Percentiles rank a stretch among this genome's conserved stretches.
phyloP scores from a whole-genome alignment of 1,140 invertebrate species.

The Chironomus striatipennis region DNA sequence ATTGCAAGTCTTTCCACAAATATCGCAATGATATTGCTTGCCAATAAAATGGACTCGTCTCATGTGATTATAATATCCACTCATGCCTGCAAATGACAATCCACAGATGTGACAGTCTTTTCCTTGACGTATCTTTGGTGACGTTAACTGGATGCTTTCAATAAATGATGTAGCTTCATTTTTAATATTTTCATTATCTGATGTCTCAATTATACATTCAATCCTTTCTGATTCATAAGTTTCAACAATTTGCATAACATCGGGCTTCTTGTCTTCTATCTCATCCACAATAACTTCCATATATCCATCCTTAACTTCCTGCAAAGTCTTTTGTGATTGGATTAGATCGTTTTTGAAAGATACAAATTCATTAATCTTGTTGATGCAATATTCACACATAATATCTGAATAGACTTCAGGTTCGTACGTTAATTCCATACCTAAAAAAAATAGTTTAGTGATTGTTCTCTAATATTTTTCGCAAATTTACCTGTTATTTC shows the following conservation, averaged over 20 bases:
- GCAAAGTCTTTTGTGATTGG: background rate
- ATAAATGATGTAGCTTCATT: no score
- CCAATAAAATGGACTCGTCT: background rate
- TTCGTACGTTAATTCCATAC: background rate
- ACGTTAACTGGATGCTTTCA: no score
- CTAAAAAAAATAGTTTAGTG: no score
- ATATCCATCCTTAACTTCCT: background rate
- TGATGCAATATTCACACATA: background rate
- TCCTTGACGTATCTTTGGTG: no score
- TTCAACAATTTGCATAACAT: no score
- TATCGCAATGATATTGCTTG: background rate
- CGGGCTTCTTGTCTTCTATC: background rate
- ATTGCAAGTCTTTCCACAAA: background rate
- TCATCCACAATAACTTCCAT: background rate
- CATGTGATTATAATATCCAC: background rate
- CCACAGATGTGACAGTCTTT: no score
- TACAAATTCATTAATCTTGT: background rate
- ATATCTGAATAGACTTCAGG: background rate
- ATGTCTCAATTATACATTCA: no score
- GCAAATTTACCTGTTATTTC: background rate
- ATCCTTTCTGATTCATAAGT: no score
- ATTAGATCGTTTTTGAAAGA: background rate
- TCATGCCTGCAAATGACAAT: background rate
- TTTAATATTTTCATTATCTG: no score
- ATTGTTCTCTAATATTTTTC: no score